Evolutionary conservation across 2,888 invertebrate genomes (phyloP).

Genomic region (Bhutanitis thaidina): DNA sequence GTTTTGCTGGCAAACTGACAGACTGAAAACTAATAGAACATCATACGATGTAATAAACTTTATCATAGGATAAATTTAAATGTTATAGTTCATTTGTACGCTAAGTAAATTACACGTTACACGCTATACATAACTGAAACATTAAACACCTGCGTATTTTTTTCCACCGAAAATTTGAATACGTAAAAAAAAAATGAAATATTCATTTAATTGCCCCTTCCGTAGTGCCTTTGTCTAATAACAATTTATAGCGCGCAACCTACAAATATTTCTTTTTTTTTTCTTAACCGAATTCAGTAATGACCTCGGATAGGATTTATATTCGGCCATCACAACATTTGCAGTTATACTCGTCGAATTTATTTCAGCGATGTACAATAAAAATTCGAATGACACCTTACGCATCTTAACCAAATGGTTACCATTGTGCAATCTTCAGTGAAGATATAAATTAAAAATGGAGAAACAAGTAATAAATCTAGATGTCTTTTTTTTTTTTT

Average conservation of each 20-base stretch:
- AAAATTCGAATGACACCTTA: slow-evolving; percentile 41
- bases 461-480: no score
- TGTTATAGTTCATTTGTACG: slow-evolving; percentile 15
- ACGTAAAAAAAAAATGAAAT: slow-evolving; percentile 51
- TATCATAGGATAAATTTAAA: slow-evolving; percentile 10
- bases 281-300: slow-evolving; percentile 30
- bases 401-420: slow-evolving; percentile 43
- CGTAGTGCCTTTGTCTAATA: slow-evolving; percentile 49
- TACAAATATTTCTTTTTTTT: slow-evolving; percentile 35
- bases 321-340: slow-evolving; percentile 42
- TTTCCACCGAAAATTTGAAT: slow-evolving; percentile 17
- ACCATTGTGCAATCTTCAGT: neutral
- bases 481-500: no score
- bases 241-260: slow-evolving; percentile 47
- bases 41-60: no score
- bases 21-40: no score
- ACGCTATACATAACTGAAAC: slow-evolving; percentile 17
- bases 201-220: slow-evolving; percentile 58
- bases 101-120: slow-evolving; percentile 19
- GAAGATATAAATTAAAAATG: no score
- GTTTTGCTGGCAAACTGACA: no score
- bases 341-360: slow-evolving; percentile 51
- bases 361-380: slow-evolving; percentile 53
- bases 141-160: slow-evolving; percentile 28
- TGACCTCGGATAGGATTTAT: slow-evolving; percentile 55